phyloP scores from a whole-genome alignment of 2,888 invertebrate genomes.

The Acronicta aceris region DNA sequence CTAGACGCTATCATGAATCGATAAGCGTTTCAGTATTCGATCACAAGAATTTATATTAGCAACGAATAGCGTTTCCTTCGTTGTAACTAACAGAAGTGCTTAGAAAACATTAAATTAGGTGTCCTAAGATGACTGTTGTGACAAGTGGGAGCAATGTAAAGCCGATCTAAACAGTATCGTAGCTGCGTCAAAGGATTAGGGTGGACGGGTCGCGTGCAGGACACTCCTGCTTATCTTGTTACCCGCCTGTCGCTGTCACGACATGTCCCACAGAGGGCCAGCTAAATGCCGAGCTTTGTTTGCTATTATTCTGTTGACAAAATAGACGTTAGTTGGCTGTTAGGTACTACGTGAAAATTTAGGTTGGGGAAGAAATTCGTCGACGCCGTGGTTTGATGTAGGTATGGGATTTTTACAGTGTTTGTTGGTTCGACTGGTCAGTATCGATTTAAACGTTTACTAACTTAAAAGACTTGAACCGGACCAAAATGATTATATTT shows the following conservation, averaged over 20 bases:
- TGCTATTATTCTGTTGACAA: constrained; percentile 50
- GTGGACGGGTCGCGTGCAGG: constrained; percentile 62
- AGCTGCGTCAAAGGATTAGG: constrained; percentile 65
- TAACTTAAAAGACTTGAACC: too few species aligned
- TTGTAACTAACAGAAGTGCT: constrained; percentile 8
- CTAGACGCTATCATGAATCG: too few species aligned
- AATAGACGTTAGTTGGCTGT: constrained; percentile 35
- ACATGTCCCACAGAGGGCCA: constrained; percentile 66
- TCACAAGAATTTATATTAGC: too few species aligned
- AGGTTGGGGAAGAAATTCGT: constrained; percentile 6
- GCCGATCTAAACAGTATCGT: constrained; percentile 52
- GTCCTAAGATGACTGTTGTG: constrained; percentile 58
- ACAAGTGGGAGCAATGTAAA: constrained; percentile 61
- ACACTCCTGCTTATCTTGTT: constrained; percentile 78
- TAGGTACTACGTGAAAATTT: constrained; percentile 12
- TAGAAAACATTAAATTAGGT: constrained; percentile 26
- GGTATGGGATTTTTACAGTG: constrained; percentile 10
- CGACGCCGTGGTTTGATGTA: constrained; percentile 11
- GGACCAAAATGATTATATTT: too few species aligned
- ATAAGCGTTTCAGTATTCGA: too few species aligned
- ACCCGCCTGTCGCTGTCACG: constrained; percentile 74
- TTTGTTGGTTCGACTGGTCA: background rate
- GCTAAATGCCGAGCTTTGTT: constrained; percentile 71
- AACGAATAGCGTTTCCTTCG: background rate
- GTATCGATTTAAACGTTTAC: too few species aligned